Base-by-base conservation (phyloP, 2,797 vertebrate genomes). In the Prionace glauca region DNA sequence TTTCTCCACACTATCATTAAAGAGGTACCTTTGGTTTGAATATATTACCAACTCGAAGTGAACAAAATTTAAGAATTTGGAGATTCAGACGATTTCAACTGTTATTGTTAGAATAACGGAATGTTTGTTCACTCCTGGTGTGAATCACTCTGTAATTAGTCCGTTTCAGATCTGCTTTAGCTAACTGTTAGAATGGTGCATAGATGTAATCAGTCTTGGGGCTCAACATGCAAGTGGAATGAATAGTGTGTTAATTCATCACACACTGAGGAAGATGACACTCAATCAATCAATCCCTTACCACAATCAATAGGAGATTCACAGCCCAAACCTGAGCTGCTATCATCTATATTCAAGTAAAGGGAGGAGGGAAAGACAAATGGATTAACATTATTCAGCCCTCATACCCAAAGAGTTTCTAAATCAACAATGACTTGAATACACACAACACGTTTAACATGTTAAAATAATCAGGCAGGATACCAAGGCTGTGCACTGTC, bases 231-330 rank as follows among this genome's bases (percentile, higher is more conserved):
- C 69, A 74, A 50, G 12, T 9, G 26, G 71, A 45, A 77, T 95
- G 71, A 77, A 95, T n/a, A 95, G 14, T 1, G 67, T 50, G 71
- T 95, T 95, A 95, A 95, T 72, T 71, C 45, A 74, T 74, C 67
- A 95, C 93, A 92, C n/a, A n/a, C 93, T 77, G 36, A 94, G 67
- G 26, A 26, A 72, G 3, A 26, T 16, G 16, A 67, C 81, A 50
- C 1, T 84, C 60, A 96, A 96, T 96, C 96, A 96, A 96, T 96
- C 96, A 96, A 96, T 96, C 96, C 96, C 97, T 98, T 98, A 98
- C 98, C 97, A 96, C 97, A 97, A 96, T 97, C 97, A 97, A 97
- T 96, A 97, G 98, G 98, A 96, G 98, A 98, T 96, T 98, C 98
- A 95, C 97, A 97, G 97, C 98, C 98, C 96, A 96, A 96, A 97